Percentiles rank a stretch among this genome's conserved stretches.
Conservation (phyloP, 2,113 vertebrate species). For the Rhea americana region DNA sequence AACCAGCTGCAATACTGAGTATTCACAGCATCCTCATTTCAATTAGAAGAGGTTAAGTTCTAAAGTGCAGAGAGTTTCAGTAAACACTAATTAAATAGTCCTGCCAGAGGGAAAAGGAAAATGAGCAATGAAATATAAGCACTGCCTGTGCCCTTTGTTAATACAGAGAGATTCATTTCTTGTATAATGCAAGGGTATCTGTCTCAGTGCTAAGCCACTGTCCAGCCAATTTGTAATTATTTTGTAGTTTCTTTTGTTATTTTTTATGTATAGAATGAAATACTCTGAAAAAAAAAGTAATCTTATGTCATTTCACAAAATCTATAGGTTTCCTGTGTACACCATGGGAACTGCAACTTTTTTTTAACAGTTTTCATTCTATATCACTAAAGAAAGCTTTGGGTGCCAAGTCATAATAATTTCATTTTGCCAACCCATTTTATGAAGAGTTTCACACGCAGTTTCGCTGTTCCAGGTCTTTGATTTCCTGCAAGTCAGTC, state of each 20-base stretch:
- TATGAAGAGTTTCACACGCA: neutral
- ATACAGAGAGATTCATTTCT: neutral
- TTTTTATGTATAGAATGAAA: neutral
- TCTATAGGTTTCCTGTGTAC: neutral
- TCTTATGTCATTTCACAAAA: neutral
- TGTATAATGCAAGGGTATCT: neutral
- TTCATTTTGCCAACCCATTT: neutral
- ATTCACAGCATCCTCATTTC: neutral
- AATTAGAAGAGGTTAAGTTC: slow-evolving; percentile 4
- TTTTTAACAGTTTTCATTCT: neutral
- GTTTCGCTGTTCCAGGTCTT: neutral
- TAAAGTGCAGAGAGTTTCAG: neutral
- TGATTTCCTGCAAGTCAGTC: neutral
- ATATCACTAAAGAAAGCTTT: neutral
- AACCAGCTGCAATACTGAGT: neutral
- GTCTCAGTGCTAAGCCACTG: neutral
- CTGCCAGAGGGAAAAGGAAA: slow-evolving; percentile 20
- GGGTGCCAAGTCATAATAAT: neutral
- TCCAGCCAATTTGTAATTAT: neutral
- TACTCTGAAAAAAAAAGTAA: accelerated
- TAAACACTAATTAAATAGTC: slow-evolving; percentile 24
- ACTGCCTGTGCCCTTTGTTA: neutral
- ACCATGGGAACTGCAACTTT: neutral
- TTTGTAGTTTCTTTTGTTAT: neutral
- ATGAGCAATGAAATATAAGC: neutral